phyloP scores from a whole-genome alignment of 2,888 invertebrate genomes.

The Pyrrhosoma nymphula region DNA sequence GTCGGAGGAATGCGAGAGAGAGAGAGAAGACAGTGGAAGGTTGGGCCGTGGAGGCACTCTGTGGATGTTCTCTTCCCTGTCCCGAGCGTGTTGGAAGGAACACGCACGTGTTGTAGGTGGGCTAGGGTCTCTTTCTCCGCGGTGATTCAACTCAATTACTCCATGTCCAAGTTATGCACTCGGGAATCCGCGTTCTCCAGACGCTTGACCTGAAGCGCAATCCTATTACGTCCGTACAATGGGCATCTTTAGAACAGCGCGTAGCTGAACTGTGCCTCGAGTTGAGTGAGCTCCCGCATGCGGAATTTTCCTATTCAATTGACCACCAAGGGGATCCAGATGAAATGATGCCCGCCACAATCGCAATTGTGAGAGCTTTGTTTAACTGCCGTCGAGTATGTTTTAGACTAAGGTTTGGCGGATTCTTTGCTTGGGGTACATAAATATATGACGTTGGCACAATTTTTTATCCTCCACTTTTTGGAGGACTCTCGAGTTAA shows the following conservation, averaged over 20 bases:
- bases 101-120: neutral
- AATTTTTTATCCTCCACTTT: no score
- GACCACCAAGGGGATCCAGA: neutral
- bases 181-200: slow-evolving; percentile 15
- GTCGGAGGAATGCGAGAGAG: slow-evolving; percentile 18
- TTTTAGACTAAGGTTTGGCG: no score
- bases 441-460: no score
- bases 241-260: neutral
- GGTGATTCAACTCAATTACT: slow-evolving; percentile 54
- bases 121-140: slow-evolving; percentile 27
- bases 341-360: no score
- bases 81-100: neutral
- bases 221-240: neutral
- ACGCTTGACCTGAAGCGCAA: neutral
- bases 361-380: no score
- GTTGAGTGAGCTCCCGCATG: neutral
- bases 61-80: neutral
- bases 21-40: neutral
- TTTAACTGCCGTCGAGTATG: no score
- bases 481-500: no score
- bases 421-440: no score
- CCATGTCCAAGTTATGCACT: slow-evolving; percentile 41
- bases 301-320: neutral
- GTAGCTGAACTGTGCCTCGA: neutral
- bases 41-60: neutral